These are phyloP conservation scores for Tetramorium bicarinatum DNA, from an alignment of 2,888 invertebrate genomes.

Conservation along the genomic window DNA sequence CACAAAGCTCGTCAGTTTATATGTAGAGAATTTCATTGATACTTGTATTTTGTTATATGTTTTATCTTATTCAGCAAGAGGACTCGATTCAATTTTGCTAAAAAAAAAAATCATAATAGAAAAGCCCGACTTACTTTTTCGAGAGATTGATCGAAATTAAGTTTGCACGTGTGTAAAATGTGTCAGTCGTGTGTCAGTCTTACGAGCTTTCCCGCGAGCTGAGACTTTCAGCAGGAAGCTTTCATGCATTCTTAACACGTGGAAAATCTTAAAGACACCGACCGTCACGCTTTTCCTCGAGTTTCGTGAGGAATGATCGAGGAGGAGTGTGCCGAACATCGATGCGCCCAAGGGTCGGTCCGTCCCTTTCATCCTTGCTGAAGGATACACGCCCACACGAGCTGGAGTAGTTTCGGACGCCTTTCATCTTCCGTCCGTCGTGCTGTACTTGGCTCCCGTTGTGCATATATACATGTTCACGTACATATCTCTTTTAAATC, in stretches of 20 bases:
- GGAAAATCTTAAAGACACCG: conserved; percentile 47
- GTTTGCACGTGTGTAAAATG: neutral
- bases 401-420: conserved; percentile 52
- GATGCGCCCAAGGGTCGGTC: conserved; percentile 63
- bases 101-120: neutral
- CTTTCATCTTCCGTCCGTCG: conserved; percentile 61
- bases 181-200: neutral
- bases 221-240: neutral
- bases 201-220: neutral
- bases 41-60: neutral
- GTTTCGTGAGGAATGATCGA: neutral
- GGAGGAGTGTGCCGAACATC: conserved; percentile 38
- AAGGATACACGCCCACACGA: conserved; percentile 73
- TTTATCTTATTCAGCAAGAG: neutral
- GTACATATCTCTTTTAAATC: neutral
- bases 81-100: neutral
- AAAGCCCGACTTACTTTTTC: neutral
- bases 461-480: neutral
- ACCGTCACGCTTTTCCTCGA: conserved; percentile 39
- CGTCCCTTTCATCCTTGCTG: conserved; percentile 73
- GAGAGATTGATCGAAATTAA: neutral
- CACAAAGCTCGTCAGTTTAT: neutral
- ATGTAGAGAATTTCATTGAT: neutral
- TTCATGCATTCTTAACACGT: conserved; percentile 33
- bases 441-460: conserved; percentile 52